Evolutionary conservation across 2,888 invertebrate species (phyloP).

Genomic region (Epistrophe eligans): DNA sequence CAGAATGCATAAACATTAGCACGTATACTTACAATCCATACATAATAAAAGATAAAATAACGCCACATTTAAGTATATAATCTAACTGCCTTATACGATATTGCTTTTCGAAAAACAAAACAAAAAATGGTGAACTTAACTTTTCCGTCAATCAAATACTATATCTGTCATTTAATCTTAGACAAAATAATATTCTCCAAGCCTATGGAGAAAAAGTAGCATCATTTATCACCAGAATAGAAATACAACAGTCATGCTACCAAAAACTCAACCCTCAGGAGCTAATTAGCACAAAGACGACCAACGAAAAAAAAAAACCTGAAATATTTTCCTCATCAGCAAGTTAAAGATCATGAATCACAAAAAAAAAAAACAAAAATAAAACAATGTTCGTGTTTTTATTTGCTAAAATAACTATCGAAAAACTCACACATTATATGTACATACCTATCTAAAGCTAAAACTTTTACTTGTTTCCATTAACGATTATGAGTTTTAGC

Average conservation of each 20-base stretch:
- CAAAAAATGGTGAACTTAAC: not conserved
- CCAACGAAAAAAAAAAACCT: conserved; percentile 1
- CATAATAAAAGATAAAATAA: too few relatives aligned
- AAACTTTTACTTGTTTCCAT: conserved; percentile 36
- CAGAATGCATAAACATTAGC: too few relatives aligned
- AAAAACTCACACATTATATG: conserved; percentile 5
- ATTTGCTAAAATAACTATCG: not conserved
- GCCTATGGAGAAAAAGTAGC: not conserved
- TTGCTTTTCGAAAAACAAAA: not conserved
- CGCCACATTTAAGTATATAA: too few relatives aligned
- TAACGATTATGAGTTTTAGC: conserved; percentile 45
- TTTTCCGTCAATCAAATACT: conserved; percentile 9
- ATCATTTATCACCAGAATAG: not conserved
- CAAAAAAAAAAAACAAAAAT: not conserved
- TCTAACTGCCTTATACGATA: too few relatives aligned
- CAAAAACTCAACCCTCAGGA: conserved; percentile 1
- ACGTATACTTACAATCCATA: too few relatives aligned
- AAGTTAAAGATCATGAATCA: conserved; percentile 21
- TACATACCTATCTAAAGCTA: conserved; percentile 1
- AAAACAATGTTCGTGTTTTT: not conserved
- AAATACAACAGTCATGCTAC: not conserved
- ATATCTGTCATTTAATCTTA: conserved; percentile 1
- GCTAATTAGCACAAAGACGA: not conserved
- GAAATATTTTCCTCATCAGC: conserved; percentile 11
- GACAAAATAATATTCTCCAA: not conserved